These are phyloP conservation scores for Steinernema khuongi DNA, from an alignment of 1,140 invertebrate genomes.

Conservation along the genomic window DNA sequence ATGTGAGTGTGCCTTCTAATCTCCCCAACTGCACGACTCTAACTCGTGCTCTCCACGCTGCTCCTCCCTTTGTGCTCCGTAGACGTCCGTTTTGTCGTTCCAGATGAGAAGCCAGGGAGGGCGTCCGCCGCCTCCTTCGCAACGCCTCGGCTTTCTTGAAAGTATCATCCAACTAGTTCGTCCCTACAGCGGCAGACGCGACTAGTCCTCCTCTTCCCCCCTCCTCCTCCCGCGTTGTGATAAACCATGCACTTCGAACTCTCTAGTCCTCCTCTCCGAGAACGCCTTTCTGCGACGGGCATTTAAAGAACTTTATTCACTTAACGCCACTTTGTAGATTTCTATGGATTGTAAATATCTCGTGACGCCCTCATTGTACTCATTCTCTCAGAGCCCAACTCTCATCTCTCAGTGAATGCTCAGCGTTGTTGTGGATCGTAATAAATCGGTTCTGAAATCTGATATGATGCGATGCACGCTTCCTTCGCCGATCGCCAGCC, in stretches of 20 bases:
- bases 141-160: background rate
- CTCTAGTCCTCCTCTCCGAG: background rate
- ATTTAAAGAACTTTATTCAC: background rate
- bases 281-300: background rate
- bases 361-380: background rate
- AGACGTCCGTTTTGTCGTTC: constrained; percentile 11
- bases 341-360: constrained; percentile 13
- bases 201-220: background rate
- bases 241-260: background rate
- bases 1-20: constrained; percentile 9
- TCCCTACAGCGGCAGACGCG: background rate
- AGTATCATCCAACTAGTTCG: constrained; percentile 13
- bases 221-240: background rate
- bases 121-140: background rate
- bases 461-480: background rate
- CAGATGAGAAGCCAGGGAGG: constrained; percentile 4
- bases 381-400: background rate
- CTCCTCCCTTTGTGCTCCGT: background rate
- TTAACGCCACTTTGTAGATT: constrained; percentile 6
- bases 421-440: constrained; percentile 1
- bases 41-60: background rate
- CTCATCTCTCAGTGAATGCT: background rate
- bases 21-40: background rate
- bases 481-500: constrained; percentile 15
- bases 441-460: constrained; percentile 4